A percentile compares a stretch with the other conserved stretches of the same genome.
Evolutionary conservation across 2,797 vertebrate species (phyloP).

Genomic region (Pyrocephalus nanus): DNA sequence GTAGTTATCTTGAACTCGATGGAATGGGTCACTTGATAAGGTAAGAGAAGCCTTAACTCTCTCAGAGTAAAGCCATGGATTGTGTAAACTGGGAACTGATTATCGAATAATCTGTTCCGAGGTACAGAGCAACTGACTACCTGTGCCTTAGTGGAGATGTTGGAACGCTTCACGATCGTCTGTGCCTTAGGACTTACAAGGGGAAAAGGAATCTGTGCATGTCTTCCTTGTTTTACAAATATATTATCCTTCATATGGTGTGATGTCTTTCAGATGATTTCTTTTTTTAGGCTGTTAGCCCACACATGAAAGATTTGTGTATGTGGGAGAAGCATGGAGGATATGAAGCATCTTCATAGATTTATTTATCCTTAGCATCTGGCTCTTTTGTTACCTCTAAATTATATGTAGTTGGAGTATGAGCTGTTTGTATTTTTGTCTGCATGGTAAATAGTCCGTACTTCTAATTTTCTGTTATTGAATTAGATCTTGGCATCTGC

Average conservation of each 20-base stretch:
- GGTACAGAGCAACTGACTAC: not conserved
- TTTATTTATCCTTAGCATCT: not conserved
- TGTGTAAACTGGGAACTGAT: not conserved
- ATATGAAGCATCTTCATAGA: not conserved
- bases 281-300: not conserved
- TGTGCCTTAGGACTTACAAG: not conserved
- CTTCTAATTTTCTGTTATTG: not conserved
- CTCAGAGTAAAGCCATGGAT: not conserved
- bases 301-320: not conserved
- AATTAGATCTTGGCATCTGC: not conserved
- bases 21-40: not conserved
- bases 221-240: not conserved
- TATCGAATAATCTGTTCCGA: not conserved
- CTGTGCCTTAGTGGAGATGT: not conserved
- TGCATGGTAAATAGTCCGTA: not conserved
- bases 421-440: not conserved
- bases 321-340: not conserved
- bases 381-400: not conserved
- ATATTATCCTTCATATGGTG: not conserved
- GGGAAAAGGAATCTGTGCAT: rapidly evolving
- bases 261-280: not conserved
- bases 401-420: not conserved
- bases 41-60: not conserved
- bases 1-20: not conserved
- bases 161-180: rapidly evolving